Percentiles rank a stretch among this genome's conserved stretches.
Evolutionary conservation across 2,113 vertebrate species (phyloP).

Genomic region (Aldabrachelys gigantea): DNA sequence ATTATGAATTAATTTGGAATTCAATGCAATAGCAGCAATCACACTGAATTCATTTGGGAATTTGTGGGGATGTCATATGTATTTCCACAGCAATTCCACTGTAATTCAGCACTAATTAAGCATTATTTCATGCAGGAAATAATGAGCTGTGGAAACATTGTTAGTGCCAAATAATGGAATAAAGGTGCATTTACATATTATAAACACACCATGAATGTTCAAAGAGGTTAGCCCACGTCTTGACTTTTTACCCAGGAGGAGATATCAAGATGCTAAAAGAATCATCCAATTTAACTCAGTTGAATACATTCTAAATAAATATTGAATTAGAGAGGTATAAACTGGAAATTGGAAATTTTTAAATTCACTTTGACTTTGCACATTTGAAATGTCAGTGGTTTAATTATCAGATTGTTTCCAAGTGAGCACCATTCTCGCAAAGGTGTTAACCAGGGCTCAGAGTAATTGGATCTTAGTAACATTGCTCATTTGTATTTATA

Average conservation of each 20-base stretch:
- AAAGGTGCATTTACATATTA: slow-evolving; percentile 66
- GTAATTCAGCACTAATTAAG: slow-evolving; percentile 73
- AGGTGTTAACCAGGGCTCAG: background rate
- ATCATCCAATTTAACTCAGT: background rate
- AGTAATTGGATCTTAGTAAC: background rate
- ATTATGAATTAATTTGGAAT: slow-evolving; percentile 66
- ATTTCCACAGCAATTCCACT: slow-evolving; percentile 61
- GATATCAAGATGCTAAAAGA: slow-evolving; percentile 13
- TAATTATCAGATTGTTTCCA: slow-evolving; percentile 57
- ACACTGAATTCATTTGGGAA: slow-evolving; percentile 62
- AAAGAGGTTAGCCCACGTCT: slow-evolving; percentile 55
- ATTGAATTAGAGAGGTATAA: slow-evolving; percentile 38
- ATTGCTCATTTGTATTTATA: background rate
- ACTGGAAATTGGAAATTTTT: slow-evolving; percentile 34
- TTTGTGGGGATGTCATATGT: slow-evolving; percentile 58
- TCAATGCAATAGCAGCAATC: slow-evolving; percentile 51
- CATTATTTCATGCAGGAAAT: slow-evolving; percentile 74
- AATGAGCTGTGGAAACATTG: slow-evolving; percentile 72
- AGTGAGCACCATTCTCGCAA: slow-evolving; percentile 14
- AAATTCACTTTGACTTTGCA: slow-evolving; percentile 21
- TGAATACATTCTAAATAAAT: slow-evolving; percentile 51
- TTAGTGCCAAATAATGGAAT: slow-evolving; percentile 73
- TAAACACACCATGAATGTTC: slow-evolving; percentile 52
- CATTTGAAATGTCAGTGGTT: slow-evolving; percentile 63
- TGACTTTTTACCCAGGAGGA: slow-evolving; percentile 20